phyloP scores from a whole-genome alignment of 1,140 invertebrate species.

The Aleiodes sp. region DNA sequence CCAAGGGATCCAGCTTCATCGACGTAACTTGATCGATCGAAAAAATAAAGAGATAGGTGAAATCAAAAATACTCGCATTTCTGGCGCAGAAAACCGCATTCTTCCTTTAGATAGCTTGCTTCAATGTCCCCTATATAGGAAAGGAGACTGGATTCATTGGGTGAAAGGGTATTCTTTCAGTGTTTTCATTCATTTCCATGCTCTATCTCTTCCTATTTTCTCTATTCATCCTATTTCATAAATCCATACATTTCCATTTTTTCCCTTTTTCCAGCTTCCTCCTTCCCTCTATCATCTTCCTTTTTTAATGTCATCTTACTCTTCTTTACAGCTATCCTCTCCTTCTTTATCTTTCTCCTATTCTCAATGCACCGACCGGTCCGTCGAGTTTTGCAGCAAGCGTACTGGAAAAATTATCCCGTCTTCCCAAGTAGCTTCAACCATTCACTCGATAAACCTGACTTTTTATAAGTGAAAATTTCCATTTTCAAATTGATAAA shows the following conservation, averaged over 20 bases:
- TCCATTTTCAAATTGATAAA: constrained; percentile 1
- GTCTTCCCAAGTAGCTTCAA: background rate
- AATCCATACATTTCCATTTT: background rate
- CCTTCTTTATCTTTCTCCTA: background rate
- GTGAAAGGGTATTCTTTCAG: no score
- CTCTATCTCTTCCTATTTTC: background rate
- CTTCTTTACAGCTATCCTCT: background rate
- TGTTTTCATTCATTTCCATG: constrained; percentile 16
- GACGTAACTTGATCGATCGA: no score
- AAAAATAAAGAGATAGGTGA: no score
- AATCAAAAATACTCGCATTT: no score
- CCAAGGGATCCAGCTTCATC: no score
- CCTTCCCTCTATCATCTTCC: constrained; percentile 1
- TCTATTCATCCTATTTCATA: background rate
- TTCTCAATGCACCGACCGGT: constrained; percentile 13
- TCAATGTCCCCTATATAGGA: no score
- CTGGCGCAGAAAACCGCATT: no score
- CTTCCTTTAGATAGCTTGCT: no score
- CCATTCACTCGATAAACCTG: background rate
- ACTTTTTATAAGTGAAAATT: constrained; percentile 3
- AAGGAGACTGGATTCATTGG: no score
- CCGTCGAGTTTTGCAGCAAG: background rate
- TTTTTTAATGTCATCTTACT: background rate
- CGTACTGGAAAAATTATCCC: background rate
- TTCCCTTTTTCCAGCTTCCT: background rate